Evolutionary conservation across 1,140 invertebrate species (phyloP), one percentile per base, ranked within the genome.

Genomic region (Triops cancriformis): DNA sequence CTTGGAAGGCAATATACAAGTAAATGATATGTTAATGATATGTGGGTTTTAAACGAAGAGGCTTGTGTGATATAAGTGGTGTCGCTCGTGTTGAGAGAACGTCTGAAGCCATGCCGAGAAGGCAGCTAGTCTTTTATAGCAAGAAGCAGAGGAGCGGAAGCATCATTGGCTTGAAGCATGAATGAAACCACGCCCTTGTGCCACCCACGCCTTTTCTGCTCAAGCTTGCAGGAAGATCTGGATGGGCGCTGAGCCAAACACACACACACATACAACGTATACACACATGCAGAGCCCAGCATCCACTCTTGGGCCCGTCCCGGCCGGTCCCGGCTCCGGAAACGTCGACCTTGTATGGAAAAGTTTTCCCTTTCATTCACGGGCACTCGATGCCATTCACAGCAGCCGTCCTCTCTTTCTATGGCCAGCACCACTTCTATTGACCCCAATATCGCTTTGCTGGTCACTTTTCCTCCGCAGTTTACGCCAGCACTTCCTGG

Each of bases 121-220:
- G 51, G 51, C 51, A 64, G 51, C 51, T 64, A 23, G 51, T 64
- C 51, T 64, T 64, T 64, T 64, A 64, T 64, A 64, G 51, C 51
- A 64, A 64, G 51, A 64, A 6, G n/a, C 14, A 64, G 51, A 64
- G 23, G 51, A 64, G 51, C 51, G 51, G 51, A 64, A 64, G n/a
- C 51, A 64, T 64, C 51, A 64, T 64, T 64, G 51, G 51, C 51
- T 64, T 64, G 18, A 64, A 64, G 51, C 14, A 64, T 64, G 51
- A 64, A 64, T 64, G 51, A 14, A 64, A 64, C 51, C 51, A 64
- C 51, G 51, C 51, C 51, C 23, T 18, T 64, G 51, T 12, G 23
- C 51, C 51, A 64, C 51, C 51, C 51, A 64, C 51, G 51, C 51
- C 51, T 14, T 64, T 64, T 64, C 23, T 64, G 31, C 31, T 37